Percentiles rank a stretch among this genome's conserved stretches.
These are phyloP conservation scores for Germaria angustata DNA, from an alignment of 2,888 invertebrate species.

Conservation along the genomic window DNA sequence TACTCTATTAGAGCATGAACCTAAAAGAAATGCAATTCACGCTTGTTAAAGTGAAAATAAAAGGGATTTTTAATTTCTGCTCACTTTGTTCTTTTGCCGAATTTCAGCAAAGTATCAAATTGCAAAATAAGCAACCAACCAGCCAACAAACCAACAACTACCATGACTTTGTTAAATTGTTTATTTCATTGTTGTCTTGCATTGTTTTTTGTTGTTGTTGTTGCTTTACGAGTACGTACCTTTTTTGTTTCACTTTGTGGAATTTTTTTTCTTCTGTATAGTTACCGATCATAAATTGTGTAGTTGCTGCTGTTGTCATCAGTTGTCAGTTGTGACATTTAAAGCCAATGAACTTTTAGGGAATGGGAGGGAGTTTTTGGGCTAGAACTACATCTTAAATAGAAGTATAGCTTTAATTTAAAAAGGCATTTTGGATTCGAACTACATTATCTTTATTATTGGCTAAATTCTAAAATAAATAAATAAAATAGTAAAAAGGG, in stretches of 20 bases:
- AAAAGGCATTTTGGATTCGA: too few species aligned
- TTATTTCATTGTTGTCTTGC: slow-evolving; percentile 40
- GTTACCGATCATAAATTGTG: slow-evolving; percentile 19
- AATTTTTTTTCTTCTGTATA: neutral
- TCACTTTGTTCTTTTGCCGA: slow-evolving; percentile 62
- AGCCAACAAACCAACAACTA: neutral
- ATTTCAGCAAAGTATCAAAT: slow-evolving; percentile 51
- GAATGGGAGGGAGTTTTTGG: neutral
- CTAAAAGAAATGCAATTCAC: slow-evolving; percentile 54
- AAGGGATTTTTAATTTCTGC: slow-evolving; percentile 51
- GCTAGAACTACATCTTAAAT: too few species aligned
- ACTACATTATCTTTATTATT: too few species aligned
- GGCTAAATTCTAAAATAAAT: too few species aligned
- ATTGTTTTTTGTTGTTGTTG: neutral
- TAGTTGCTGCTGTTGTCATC: slow-evolving; percentile 20
- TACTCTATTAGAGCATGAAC: slow-evolving; percentile 60
- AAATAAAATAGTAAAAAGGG: too few species aligned
- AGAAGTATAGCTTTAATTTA: too few species aligned
- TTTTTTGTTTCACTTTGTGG: too few species aligned
- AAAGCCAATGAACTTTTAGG: slow-evolving; percentile 36
- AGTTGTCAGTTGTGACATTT: slow-evolving; percentile 34
- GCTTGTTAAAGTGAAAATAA: slow-evolving; percentile 57
- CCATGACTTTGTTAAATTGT: slow-evolving; percentile 48
- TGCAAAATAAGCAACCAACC: slow-evolving; percentile 24
- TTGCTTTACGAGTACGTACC: too few species aligned